Conservation (phyloP, 92 coral and sea anemone genomes). For the Epizoanthus ramosus region DNA sequence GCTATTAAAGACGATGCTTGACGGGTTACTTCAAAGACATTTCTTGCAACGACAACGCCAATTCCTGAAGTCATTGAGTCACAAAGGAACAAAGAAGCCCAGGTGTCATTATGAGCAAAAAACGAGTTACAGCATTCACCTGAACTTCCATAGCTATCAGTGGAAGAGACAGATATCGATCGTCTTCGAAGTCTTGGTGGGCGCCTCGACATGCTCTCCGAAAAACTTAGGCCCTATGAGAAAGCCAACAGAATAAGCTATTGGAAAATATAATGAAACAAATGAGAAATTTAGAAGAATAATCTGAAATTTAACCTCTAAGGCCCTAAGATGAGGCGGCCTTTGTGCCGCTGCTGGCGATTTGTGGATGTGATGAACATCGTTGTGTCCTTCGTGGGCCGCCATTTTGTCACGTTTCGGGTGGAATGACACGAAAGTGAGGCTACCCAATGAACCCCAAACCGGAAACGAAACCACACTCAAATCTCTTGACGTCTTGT, state of each 20-base stretch:
- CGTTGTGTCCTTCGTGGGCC: slow-evolving; percentile 88
- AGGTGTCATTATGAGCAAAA: background rate
- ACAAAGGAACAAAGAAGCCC: background rate
- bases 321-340: slow-evolving; percentile 92
- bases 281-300: background rate
- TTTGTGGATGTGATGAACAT: slow-evolving; percentile 73
- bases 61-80: slow-evolving; percentile 22
- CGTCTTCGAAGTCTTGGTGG: slow-evolving; percentile 99
- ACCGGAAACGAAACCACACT: slow-evolving; percentile 1
- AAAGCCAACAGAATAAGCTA: slow-evolving; percentile 47
- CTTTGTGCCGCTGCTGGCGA: slow-evolving; percentile 99
- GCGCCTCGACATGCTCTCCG: slow-evolving; percentile 99
- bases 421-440: slow-evolving; percentile 52
- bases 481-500: too few species aligned
- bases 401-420: slow-evolving; percentile 84
- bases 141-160: slow-evolving; percentile 99
- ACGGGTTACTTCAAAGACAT: slow-evolving; percentile 21
- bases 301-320: slow-evolving; percentile 75
- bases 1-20: slow-evolving; percentile 10
- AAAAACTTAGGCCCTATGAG: slow-evolving; percentile 92
- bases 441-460: slow-evolving; percentile 37
- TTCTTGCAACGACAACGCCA: slow-evolving; percentile 13
- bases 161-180: slow-evolving; percentile 99
- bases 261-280: background rate
- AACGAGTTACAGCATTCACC: slow-evolving; percentile 70